Conservation (phyloP, 1,140 invertebrate species). For the Catajapyx aquilonaris region DNA sequence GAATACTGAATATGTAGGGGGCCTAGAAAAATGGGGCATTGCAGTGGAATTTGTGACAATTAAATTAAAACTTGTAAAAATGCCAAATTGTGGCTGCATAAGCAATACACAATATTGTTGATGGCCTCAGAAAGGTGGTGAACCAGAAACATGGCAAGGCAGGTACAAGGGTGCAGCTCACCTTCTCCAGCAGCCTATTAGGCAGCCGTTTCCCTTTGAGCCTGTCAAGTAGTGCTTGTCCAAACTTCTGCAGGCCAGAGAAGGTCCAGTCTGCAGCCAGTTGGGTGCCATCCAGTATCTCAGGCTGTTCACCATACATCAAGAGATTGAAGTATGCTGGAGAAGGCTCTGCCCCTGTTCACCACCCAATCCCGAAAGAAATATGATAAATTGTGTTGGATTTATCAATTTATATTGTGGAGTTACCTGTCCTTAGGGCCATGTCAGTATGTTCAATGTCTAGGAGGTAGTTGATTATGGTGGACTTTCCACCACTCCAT, state of each 20-base stretch:
- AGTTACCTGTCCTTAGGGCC: constrained; percentile 62
- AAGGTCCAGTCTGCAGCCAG: constrained; percentile 83
- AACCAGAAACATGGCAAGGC: no score
- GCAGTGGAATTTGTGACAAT: no score
- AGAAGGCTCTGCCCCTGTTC: constrained; percentile 70
- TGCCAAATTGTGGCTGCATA: no score
- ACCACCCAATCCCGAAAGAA: neutral
- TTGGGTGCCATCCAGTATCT: constrained; percentile 74
- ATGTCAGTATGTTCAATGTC: constrained; percentile 63
- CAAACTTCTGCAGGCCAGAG: constrained; percentile 82
- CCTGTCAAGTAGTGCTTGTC: constrained; percentile 74
- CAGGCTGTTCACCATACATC: constrained; percentile 64
- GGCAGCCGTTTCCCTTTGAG: constrained; percentile 61
- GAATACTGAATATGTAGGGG: no score
- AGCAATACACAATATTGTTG: no score
- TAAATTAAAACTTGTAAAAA: no score
- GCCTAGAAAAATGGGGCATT: no score
- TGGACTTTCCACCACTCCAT: constrained; percentile 88
- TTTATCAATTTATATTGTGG: neutral
- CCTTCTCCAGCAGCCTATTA: constrained; percentile 71
- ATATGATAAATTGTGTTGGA: neutral
- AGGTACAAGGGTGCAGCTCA: no score
- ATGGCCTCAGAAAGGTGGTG: no score
- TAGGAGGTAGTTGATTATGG: constrained; percentile 79
- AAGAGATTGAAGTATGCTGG: constrained; percentile 84